These are phyloP conservation scores for Neomorphus geoffroyi DNA, from an alignment of 2,797 vertebrate genomes.

Conservation along the genomic window DNA sequence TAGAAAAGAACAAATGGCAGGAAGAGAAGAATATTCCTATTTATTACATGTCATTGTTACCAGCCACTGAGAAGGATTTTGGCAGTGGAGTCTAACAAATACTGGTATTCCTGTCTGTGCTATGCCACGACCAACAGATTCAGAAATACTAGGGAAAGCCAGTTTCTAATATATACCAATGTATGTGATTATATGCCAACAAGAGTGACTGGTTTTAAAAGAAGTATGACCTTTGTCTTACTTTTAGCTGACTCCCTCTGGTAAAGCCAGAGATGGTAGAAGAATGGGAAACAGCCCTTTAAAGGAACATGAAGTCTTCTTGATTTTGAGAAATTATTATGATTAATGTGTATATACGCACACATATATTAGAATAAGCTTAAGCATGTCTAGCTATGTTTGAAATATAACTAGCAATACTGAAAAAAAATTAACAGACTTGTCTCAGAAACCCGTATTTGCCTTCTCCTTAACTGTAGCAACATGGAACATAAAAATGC, in stretches of 20 bases:
- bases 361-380: not conserved
- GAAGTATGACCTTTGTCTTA: not conserved
- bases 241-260: not conserved
- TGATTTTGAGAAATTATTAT: not conserved
- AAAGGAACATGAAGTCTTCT: accelerated
- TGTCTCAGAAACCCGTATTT: not conserved
- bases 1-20: not conserved
- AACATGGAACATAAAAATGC: not conserved
- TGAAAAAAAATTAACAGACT: not conserved
- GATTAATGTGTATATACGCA: not conserved
- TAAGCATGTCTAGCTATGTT: not conserved
- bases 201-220: not conserved
- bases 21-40: not conserved
- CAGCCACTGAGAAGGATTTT: not conserved
- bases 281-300: not conserved
- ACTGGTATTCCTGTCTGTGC: not conserved
- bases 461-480: not conserved
- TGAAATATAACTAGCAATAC: not conserved
- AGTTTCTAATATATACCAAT: not conserved
- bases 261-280: not conserved
- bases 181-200: not conserved
- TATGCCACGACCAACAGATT: not conserved
- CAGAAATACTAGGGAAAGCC: not conserved
- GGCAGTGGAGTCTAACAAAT: not conserved
- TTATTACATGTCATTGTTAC: not conserved